Evolutionary conservation across 2,888 invertebrate genomes (phyloP).

Genomic region (Tenthredo amoena): DNA sequence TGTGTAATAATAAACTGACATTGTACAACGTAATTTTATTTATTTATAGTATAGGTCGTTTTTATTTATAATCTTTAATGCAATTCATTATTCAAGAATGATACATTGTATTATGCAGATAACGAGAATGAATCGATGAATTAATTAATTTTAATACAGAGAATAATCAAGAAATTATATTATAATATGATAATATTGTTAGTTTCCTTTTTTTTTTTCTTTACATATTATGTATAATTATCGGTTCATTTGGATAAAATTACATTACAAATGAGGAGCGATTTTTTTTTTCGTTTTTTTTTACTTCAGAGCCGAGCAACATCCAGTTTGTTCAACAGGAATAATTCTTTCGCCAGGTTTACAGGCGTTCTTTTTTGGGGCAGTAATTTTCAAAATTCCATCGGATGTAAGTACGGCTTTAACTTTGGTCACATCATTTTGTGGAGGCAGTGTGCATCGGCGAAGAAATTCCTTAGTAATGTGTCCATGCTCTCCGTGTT

Average conservation of each 20-base stretch:
- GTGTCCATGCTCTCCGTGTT: constrained; percentile 66
- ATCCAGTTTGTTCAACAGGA: constrained; percentile 3
- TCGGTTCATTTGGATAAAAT: background rate
- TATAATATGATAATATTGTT: background rate
- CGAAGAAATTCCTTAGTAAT: constrained; percentile 74
- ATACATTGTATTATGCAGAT: background rate
- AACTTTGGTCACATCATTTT: constrained; percentile 70
- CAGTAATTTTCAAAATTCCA: constrained; percentile 73
- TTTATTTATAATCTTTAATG: constrained; percentile 5
- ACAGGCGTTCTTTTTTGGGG: constrained; percentile 63
- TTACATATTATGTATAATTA: background rate
- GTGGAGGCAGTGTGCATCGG: constrained; percentile 73
- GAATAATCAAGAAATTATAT: background rate
- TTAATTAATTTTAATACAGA: background rate
- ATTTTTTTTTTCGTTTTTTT: background rate
- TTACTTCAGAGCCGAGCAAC: background rate
- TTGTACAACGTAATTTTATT: background rate
- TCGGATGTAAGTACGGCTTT: constrained; percentile 71
- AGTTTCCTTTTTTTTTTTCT: background rate
- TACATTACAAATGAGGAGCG: background rate
- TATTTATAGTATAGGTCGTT: background rate
- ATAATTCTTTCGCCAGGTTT: constrained; percentile 48
- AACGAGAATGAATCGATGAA: background rate
- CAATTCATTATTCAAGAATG: background rate
- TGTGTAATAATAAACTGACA: background rate